Conservation (phyloP, 2,888 invertebrate species). For the Hypsopygia costalis region DNA sequence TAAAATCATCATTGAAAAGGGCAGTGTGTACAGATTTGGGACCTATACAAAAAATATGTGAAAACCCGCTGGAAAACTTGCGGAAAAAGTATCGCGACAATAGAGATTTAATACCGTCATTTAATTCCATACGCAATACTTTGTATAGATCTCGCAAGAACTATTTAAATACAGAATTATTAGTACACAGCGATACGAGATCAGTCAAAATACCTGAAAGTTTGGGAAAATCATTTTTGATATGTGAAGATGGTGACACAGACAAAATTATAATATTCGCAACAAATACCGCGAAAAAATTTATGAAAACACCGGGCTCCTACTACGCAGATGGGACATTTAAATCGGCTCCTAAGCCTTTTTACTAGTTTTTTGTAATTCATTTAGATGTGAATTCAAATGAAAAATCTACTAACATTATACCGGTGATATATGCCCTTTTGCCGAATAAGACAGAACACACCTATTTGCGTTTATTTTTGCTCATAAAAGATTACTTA, state of each 20-base stretch:
- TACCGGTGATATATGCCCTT: conserved; percentile 7
- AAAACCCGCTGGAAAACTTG: background rate
- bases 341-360: conserved; percentile 3
- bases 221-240: background rate
- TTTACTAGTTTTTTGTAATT: conserved; percentile 4
- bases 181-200: background rate
- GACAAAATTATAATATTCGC: conserved; percentile 9
- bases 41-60: conserved; percentile 2
- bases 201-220: background rate
- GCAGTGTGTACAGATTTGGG: conserved; percentile 4
- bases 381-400: conserved; percentile 9
- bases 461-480: conserved; percentile 6
- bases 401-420: conserved; percentile 6
- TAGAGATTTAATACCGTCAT: conserved; percentile 2
- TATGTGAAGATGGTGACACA: conserved; percentile 1
- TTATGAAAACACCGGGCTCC: conserved; percentile 7
- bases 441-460: conserved; percentile 8
- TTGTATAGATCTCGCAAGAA: background rate
- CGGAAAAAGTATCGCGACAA: background rate
- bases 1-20: background rate
- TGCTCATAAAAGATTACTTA: conserved; percentile 5
- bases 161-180: background rate
- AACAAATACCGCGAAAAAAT: conserved; percentile 5
- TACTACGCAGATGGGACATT: conserved; percentile 11
- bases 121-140: background rate